Base-by-base conservation (phyloP, 2,797 vertebrate species). In the Gadopsis marmoratus region DNA sequence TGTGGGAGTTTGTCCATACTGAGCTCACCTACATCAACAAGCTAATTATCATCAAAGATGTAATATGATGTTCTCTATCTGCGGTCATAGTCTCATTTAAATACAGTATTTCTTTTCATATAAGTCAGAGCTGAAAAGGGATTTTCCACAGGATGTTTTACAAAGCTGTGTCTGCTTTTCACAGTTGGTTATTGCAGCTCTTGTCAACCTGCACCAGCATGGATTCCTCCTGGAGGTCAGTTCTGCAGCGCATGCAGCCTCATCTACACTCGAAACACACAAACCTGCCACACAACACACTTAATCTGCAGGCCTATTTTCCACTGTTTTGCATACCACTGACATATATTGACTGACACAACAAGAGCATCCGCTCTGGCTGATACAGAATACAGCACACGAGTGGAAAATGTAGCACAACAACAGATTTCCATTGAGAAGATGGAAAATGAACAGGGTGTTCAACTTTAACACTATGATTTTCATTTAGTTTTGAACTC, bases 1-100 rank as follows among this genome's bases (percentile, higher is more conserved):
- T 97, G 72, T 97, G 97, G 97, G 97, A 97, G 90, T 90, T 97
- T 55, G 81, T 97, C n/a, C 83, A 94, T 61, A 97, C 97, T 0
- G 96, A 97, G 73, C 91, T 96, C 59, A 86, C 65, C 76, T 97
- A 96, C 78, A 93, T 97, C 75, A 95, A 92, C 74, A 96, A 96
- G 86, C 94, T 97, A 2, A 93, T 93, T 63, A 88, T 97, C 89
- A 92, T 96, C 84, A 95, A 86, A 13, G 93, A 97, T 0, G 97
- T 97, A 92, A 95, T 94, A 70, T 43, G 17, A 62, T 69, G 2
- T 43, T 66, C 19, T 71, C 7, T 11, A 62, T 2, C 23, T 55
- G 48, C 26, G 26, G 17, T 47, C n/a, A 55, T 2, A 3, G 31
- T 39, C 55, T 63, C 29, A 55, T 66, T 79, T 19, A 59, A 78